These are phyloP conservation scores for Edolisoma coerulescens DNA, from an alignment of 2,113 vertebrate genomes.

Conservation along the genomic window DNA sequence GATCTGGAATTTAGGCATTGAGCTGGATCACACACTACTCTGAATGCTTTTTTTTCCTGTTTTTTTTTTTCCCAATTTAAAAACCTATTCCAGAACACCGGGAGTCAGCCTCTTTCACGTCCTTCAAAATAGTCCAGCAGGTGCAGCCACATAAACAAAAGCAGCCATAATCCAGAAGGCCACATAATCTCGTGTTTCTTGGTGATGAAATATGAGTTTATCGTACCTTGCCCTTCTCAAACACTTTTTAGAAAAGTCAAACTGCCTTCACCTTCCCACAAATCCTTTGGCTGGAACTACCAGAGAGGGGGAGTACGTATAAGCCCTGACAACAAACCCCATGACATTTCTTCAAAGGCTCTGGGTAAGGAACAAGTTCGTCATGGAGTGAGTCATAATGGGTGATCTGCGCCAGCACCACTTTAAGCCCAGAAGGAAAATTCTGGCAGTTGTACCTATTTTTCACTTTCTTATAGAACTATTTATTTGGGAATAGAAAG, in stretches of 20 bases:
- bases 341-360: background rate
- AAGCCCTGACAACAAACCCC: background rate
- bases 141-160: background rate
- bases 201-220: fast-evolving
- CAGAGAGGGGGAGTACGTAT: fast-evolving
- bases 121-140: background rate
- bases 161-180: background rate
- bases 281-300: background rate
- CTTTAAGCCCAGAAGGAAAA: background rate
- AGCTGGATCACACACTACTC: background rate
- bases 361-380: background rate
- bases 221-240: background rate
- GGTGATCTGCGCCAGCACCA: background rate
- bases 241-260: background rate
- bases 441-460: background rate
- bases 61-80: background rate
- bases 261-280: background rate
- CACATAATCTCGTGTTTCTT: background rate
- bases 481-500: background rate
- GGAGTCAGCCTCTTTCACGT: background rate
- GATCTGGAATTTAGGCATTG: fast-evolving
- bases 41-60: background rate
- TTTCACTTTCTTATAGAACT: background rate
- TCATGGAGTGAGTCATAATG: background rate
- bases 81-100: background rate